phyloP scores from a whole-genome alignment of 2,113 vertebrate species.

The pig (Sus scrofa) region T2T-Sscrofa CM000816.6:78781501-78782000 shows the following conservation, averaged over 20 bases:
- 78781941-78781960: not conserved
- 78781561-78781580: not conserved
- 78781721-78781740: not conserved
- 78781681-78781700: not conserved
- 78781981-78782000: not conserved
- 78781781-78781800: not conserved
- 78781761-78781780: not conserved
- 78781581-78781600: not conserved
- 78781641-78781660: not conserved
- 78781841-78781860: not conserved
- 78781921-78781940: not conserved
- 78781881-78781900: conserved; percentile 21
- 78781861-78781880: not conserved
- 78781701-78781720: not conserved
- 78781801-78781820: not conserved
- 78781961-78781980: not conserved
- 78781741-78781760: not conserved
- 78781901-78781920: not conserved
- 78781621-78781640: not conserved
- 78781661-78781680: not conserved
- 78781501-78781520: too few relatives aligned
- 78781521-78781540: too few relatives aligned
- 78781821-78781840: not conserved
- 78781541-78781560: conserved; percentile 28
- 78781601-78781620: not conserved